Percentiles rank a stretch among this genome's conserved stretches.
Evolutionary conservation across 2,797 vertebrate genomes (phyloP).

Genomic region (Sebastes trivittatus): DNA sequence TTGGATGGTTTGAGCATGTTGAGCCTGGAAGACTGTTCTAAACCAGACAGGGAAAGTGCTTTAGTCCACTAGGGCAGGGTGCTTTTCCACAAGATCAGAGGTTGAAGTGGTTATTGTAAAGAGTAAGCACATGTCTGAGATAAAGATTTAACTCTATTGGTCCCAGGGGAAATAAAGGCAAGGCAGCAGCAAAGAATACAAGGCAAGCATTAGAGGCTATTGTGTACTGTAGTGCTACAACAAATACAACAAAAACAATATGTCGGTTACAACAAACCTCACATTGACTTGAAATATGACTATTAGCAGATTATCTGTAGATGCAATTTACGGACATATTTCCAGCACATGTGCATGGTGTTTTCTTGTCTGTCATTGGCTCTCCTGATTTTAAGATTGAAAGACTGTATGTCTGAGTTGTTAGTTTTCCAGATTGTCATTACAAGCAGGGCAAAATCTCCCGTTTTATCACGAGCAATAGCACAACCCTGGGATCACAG

Average conservation of each 20-base stretch:
- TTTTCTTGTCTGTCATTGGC: background rate
- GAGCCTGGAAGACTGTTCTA: background rate
- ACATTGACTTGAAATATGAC: background rate
- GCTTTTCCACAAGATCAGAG: constrained; percentile 31
- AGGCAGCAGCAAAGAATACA: background rate
- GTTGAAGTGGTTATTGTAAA: constrained; percentile 29
- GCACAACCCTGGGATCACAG: constrained; percentile 15
- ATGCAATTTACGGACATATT: background rate
- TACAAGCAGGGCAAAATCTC: constrained; percentile 9
- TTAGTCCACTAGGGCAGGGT: background rate
- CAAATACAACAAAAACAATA: background rate
- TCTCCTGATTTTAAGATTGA: constrained; percentile 1
- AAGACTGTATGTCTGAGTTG: background rate
- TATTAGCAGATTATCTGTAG: background rate
- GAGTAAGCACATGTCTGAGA: constrained; percentile 10
- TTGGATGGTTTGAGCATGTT: constrained; percentile 8
- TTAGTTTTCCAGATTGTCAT: background rate
- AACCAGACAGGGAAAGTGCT: constrained; percentile 8
- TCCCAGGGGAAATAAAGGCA: constrained; percentile 10
- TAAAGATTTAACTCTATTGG: constrained; percentile 25
- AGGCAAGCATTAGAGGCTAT: background rate
- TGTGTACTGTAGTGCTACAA: background rate
- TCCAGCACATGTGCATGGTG: background rate
- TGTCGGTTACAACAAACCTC: background rate
- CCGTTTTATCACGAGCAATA: constrained; percentile 10